Evolutionary conservation across 1,140 invertebrate species (phyloP), one percentile per base, ranked within the genome.

Genomic region (Bombus waltoni): DNA sequence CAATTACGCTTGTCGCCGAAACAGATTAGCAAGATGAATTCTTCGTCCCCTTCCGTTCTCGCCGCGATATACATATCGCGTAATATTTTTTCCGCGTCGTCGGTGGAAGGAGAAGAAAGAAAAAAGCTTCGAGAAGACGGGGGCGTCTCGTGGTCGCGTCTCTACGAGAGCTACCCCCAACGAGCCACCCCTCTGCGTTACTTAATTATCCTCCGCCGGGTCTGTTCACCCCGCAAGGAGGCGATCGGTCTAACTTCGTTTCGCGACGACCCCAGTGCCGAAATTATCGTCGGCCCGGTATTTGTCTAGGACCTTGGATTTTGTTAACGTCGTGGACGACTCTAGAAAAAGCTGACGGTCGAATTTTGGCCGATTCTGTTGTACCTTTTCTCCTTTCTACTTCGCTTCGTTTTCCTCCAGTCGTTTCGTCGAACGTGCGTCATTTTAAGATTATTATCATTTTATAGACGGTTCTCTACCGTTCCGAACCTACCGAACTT

Each of bases 161-260:
- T 91, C 73, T 89, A 86, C 89, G 88, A 88, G 81, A 88, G 81
- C 88, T 88, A 86, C 86, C 44, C 84, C 44, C 84, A 32, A 88
- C 88, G 80, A 77, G 86, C 47, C 44, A 75, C 90, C 90, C 92
- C 91, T 85, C 88, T 86, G 88, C 90, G 89, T 91, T 92, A 93
- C 93, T 94, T 94, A 94, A 94, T 94, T 94, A 94, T 94, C 93
- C 93, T 88, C 92, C 74, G 90, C 89, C 88, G 81, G 68, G 62
- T 89, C 78, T 35, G 86, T 62, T 57, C 87, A 18, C 47, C 76
- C 68, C 62, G 81, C 88, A 84, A 87, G 70, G 91, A 89, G 89
- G 84, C 81, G 91, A 93, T 92, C 89, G 87, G 82, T 81, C 87
- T 93, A 92, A 93, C 91, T 92, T 93, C 89, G 93, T 93, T 93